Evolutionary conservation across 2,113 vertebrate species (phyloP).

Genomic region (Charina bottae): DNA sequence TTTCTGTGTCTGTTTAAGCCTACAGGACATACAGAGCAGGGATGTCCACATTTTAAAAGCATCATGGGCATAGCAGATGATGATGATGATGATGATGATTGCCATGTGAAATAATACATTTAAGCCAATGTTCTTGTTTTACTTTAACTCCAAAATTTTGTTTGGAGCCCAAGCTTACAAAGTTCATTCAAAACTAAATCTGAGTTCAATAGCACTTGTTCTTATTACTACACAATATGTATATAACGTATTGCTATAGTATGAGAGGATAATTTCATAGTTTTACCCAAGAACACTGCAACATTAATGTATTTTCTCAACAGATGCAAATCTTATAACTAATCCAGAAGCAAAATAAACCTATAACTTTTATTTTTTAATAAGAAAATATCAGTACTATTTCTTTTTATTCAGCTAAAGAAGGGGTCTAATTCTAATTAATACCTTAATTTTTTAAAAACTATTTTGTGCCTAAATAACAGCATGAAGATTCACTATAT

Average conservation of each 20-base stretch:
- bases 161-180: background rate
- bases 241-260: background rate
- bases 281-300: background rate
- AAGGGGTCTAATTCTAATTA: background rate
- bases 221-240: no score
- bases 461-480: background rate
- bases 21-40: background rate
- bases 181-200: background rate
- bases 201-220: background rate
- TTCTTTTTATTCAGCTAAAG: background rate
- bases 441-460: background rate
- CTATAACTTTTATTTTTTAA: background rate
- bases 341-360: slow-evolving; percentile 13
- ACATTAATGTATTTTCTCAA: background rate
- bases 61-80: background rate
- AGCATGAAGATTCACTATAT: background rate
- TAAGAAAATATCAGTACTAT: background rate
- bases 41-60: background rate
- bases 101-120: background rate
- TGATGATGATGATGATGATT: background rate
- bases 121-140: background rate
- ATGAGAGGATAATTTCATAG: background rate
- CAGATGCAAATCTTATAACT: slow-evolving; percentile 4
- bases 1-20: background rate
- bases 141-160: background rate